phyloP scores from a whole-genome alignment of 1,140 invertebrate species.

The Macrobrachium nipponense region DNA sequence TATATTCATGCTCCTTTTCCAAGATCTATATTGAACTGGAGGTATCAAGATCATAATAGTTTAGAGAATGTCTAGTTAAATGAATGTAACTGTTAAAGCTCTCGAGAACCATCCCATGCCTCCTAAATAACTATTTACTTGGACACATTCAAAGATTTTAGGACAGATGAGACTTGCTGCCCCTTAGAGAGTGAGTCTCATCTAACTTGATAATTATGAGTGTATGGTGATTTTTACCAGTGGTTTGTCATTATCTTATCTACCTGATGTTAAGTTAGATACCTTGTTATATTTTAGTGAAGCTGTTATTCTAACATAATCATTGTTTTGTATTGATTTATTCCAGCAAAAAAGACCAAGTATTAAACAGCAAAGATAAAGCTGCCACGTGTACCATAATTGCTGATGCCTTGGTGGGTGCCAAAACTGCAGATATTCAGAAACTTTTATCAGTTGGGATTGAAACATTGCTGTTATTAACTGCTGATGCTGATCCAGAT shows the following conservation, averaged over 20 bases:
- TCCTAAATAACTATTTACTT: too few relatives aligned
- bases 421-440: constrained; percentile 75
- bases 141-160: too few relatives aligned
- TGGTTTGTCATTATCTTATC: background rate
- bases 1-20: too few relatives aligned
- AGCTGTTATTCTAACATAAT: background rate
- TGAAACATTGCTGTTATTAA: constrained; percentile 78
- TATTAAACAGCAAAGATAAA: constrained; percentile 78
- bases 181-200: too few relatives aligned
- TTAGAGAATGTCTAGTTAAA: too few relatives aligned
- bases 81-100: too few relatives aligned
- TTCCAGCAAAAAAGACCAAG: constrained; percentile 70
- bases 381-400: constrained; percentile 77
- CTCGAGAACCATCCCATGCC: too few relatives aligned
- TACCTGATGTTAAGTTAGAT: background rate
- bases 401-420: constrained; percentile 77
- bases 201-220: too few relatives aligned
- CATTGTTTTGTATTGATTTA: constrained; percentile 13
- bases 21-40: too few relatives aligned
- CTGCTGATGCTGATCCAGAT: constrained; percentile 83
- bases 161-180: too few relatives aligned
- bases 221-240: too few relatives aligned
- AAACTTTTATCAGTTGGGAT: constrained; percentile 78
- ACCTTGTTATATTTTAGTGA: background rate
- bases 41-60: too few relatives aligned